Evolutionary conservation across 2,113 vertebrate genomes (phyloP).

Genomic region (Myotis lucifugus): DNA sequence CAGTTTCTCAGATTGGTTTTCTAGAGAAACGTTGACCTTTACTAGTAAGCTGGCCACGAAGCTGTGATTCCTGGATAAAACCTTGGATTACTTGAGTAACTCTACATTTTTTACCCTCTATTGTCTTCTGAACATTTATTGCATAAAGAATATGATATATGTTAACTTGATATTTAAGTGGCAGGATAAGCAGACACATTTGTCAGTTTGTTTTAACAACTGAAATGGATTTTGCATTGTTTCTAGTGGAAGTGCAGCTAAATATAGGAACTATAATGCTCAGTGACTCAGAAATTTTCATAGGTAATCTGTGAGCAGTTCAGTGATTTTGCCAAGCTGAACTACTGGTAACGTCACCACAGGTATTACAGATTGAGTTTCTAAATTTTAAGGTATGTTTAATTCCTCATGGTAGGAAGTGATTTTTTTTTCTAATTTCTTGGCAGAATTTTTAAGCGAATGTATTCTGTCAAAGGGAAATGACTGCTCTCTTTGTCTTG

Average conservation of each 20-base stretch:
- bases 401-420: conserved; percentile 4
- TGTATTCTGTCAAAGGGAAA: neutral
- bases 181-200: neutral
- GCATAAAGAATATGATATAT: neutral
- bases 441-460: conserved; percentile 24
- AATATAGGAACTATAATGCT: neutral
- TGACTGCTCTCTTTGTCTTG: conserved; percentile 27
- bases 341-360: neutral
- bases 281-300: neutral
- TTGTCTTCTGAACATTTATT: neutral
- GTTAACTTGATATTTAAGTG: neutral
- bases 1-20: conserved; percentile 36
- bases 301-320: neutral
- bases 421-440: conserved; percentile 1
- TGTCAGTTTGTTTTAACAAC: conserved; percentile 7
- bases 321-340: conserved; percentile 10
- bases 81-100: neutral
- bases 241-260: conserved; percentile 10
- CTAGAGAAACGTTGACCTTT: conserved; percentile 21
- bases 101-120: neutral
- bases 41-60: neutral
- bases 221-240: conserved; percentile 6
- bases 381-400: conserved; percentile 3
- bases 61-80: neutral
- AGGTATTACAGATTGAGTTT: conserved; percentile 25